phyloP scores from a whole-genome alignment of 2,888 invertebrate species.

The Drosophila hamatofila region DNA sequence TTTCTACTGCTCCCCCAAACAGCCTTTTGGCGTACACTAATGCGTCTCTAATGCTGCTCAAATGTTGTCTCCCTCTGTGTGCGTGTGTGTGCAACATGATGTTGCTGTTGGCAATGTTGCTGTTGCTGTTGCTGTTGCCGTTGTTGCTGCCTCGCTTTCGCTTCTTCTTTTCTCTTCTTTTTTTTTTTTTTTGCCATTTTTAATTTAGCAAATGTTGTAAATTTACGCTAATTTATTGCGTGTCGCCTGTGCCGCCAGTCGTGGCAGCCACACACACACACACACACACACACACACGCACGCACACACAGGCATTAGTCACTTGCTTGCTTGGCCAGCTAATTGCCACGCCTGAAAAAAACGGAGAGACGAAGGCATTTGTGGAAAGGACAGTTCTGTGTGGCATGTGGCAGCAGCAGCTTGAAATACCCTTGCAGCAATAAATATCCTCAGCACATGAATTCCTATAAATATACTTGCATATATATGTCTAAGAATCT shows the following conservation, averaged over 20 bases:
- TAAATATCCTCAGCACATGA: constrained; percentile 6
- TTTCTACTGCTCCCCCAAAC: not conserved
- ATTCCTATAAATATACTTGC: not conserved
- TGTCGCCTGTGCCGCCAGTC: constrained; percentile 74
- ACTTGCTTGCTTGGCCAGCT: constrained; percentile 74
- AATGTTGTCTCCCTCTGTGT: constrained; percentile 30
- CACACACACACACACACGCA: constrained; percentile 17
- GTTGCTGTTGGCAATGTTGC: constrained; percentile 16
- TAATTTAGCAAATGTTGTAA: constrained; percentile 81
- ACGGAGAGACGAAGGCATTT: constrained; percentile 2
- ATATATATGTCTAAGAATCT: not conserved
- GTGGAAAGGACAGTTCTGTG: constrained; percentile 5
- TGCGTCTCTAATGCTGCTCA: constrained; percentile 69
- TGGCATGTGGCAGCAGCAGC: constrained; percentile 8
- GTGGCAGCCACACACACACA: constrained; percentile 56
- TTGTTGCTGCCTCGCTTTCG: constrained; percentile 13
- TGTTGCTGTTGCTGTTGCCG: constrained; percentile 1
- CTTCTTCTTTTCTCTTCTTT: not conserved
- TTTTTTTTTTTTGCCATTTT: constrained; percentile 70
- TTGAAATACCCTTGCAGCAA: constrained; percentile 13
- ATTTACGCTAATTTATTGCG: constrained; percentile 81
- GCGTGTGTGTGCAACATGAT: constrained; percentile 40
- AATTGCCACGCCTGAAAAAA: constrained; percentile 57
- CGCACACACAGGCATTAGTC: constrained; percentile 62
- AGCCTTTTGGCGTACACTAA: constrained; percentile 48